Evolutionary conservation across 2,888 invertebrate genomes (phyloP), one percentile per base, ranked within the genome.

Genomic region (Monopis laevigella): DNA sequence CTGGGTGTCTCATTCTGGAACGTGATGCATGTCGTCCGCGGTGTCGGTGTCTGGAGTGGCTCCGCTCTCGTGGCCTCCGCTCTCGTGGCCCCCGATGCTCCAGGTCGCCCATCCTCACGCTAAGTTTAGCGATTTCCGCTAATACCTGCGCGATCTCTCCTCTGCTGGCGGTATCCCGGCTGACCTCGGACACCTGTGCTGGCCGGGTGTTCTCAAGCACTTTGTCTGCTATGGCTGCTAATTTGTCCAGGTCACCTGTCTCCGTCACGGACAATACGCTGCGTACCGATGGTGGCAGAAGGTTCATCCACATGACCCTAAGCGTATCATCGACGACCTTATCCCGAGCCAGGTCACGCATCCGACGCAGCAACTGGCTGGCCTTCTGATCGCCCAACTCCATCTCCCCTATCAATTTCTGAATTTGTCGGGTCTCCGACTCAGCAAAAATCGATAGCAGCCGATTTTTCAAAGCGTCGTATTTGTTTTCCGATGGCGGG

Each of bases 371-470:
- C 10, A 51, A 35, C 18, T 51, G 51, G 2, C 32, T 36, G 0
- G 46, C 48, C 8, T 42, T 48, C n/a, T 50, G 50, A 11, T 48
- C 46, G 10, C 51, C 50, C 2, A 50, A 39, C 8, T 50, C 46
- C 42, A 47, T 45, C n/a, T 45, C 43, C 1, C 38, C 13, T 6
- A 51, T 21, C 1, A 51, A 35, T n/a, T 45, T 47, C 14, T 51
- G 47, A 11, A 51, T 38, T 14, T 47, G 44, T 1, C 43, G 45
- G 2, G 13, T 35, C 7, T 48, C 47, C 1, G 47, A 47, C 13
- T 51, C 43, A 14, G 42, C 46, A 34, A 43, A 43, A 12, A 38
- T 24, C 1, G 14, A 12, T 1, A 46, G 14, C 10, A 46, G 26
- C 1, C 38, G 17, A 0, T 11, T 16, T 24, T 45, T 46, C 6